Conservation (phyloP, 2,797 vertebrate genomes). For the Sandelia bainsii region DNA sequence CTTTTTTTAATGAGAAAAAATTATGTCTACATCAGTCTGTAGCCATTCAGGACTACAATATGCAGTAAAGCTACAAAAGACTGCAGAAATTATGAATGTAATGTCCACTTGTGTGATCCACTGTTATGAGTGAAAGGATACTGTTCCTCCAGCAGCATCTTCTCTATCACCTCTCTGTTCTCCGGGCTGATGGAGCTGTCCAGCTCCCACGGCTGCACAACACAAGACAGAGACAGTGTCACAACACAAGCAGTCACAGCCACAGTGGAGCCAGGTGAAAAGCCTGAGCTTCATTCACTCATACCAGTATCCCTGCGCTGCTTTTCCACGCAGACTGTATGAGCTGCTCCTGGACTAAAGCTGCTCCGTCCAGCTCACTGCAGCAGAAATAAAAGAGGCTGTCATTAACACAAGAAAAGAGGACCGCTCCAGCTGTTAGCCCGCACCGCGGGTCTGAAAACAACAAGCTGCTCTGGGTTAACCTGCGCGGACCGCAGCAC, state of each 20-base stretch:
- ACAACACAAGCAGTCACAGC: not conserved
- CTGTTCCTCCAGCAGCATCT: conserved; percentile 97
- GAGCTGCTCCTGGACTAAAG: conserved; percentile 88
- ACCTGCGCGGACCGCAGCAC: fast-evolving
- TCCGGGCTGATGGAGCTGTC: conserved; percentile 96
- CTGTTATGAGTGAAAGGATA: conserved; percentile 86
- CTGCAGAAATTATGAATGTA: too few relatives aligned
- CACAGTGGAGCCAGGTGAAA: not conserved
- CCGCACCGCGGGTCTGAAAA: not conserved
- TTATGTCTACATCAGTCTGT: too few relatives aligned
- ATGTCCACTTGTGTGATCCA: not conserved
- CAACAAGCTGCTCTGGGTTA: not conserved
- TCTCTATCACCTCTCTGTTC: conserved; percentile 94
- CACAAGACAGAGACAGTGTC: conserved; percentile 3
- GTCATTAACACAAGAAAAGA: not conserved
- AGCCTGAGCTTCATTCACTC: conserved; percentile 7
- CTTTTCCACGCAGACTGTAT: conserved; percentile 91
- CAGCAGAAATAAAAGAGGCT: conserved; percentile 17
- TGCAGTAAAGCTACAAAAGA: not conserved
- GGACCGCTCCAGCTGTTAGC: not conserved
- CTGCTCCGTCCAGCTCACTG: conserved; percentile 83
- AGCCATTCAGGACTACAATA: not conserved
- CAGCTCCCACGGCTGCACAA: conserved; percentile 92
- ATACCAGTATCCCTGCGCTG: conserved; percentile 87
- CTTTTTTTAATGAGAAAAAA: too few relatives aligned